phyloP scores from a whole-genome alignment of 2,888 invertebrate species.

The Sminthurides aquaticus region DNA sequence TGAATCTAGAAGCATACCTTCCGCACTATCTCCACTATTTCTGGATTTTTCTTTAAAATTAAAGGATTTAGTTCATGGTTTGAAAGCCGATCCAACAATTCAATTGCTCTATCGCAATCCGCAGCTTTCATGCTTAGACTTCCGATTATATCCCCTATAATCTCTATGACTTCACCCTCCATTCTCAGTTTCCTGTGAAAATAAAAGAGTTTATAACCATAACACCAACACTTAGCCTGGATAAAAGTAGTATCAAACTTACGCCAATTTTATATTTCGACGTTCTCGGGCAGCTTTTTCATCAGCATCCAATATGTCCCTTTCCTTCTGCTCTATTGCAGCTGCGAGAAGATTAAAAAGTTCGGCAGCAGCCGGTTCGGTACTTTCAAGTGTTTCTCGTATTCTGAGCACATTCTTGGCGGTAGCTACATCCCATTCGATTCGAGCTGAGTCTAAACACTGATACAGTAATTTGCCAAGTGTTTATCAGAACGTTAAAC shows the following conservation, averaged over 20 bases:
- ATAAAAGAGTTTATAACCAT: neutral
- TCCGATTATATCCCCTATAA: constrained; percentile 40
- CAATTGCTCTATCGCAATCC: constrained; percentile 64
- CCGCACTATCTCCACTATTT: constrained; percentile 65
- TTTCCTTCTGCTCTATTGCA: constrained; percentile 57
- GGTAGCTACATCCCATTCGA: constrained; percentile 60
- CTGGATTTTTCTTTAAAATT: constrained; percentile 74
- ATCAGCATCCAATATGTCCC: constrained; percentile 48
- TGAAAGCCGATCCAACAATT: constrained; percentile 58
- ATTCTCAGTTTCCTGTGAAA: constrained; percentile 31
- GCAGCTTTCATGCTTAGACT: constrained; percentile 59
- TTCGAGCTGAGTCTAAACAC: constrained; percentile 54
- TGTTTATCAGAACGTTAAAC: neutral
- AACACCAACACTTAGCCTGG: constrained; percentile 25
- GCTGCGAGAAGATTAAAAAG: constrained; percentile 56
- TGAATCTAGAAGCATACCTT: constrained; percentile 48
- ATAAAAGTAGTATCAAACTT: neutral
- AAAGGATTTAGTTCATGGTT: constrained; percentile 57
- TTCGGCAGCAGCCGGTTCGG: constrained; percentile 55
- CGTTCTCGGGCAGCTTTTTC: constrained; percentile 15
- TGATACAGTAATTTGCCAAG: neutral
- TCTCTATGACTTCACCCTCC: constrained; percentile 43
- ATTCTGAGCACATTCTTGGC: constrained; percentile 57
- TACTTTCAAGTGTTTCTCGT: constrained; percentile 50
- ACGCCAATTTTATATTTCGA: constrained; percentile 17